Base-by-base conservation (phyloP, 2,888 invertebrate genomes). In the Macrosoma leucophasiata region DNA sequence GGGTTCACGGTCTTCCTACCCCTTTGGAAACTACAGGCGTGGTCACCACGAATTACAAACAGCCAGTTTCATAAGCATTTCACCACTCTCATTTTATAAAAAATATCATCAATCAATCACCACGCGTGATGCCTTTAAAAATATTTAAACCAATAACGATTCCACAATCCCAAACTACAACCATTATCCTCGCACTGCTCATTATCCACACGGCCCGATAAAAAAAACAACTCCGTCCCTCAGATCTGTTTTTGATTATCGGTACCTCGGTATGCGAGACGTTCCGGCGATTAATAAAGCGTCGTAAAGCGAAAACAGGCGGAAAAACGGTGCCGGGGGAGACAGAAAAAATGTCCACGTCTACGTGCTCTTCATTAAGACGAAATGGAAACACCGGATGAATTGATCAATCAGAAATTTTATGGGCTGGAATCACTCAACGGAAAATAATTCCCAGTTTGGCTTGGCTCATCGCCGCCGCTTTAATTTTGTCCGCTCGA, bases 381-480 rank as follows among this genome's bases (percentile, higher is more conserved):
- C 62, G 71, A 58, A 67, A 75, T 72, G 70, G 73, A 64, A 76
- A 76, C 74, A 73, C 66, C 69, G 75, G 67, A 84, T 81, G 79
- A 81, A 84, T 84, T 84, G 84, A 84, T 84, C 84, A 81, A 81
- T 82, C 81, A 81, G 74, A 77, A 78, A 73, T 81, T 84, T 82
- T 81, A 81, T 79, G 81, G 77, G 61, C 72, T 60, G 66, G 77
- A 82, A 84, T 84, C 82, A 84, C 82, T 82, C 79, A 84, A 76
- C 78, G 79, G 75, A 78, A 81, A 81, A 79, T 81, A 79, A 81
- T 81, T 76, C 76, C 65, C 63, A 66, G 69, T 77, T 76, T 67
- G 72, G 69, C 68, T 66, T 62, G 79, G 77, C 74, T 77, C 81
- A 78, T 79, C 75, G 77, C 75, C 72, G 70, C 67, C 76, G 73